Evolutionary conservation across 2,888 invertebrate genomes (phyloP).

Genomic region (Diadromus collaris): DNA sequence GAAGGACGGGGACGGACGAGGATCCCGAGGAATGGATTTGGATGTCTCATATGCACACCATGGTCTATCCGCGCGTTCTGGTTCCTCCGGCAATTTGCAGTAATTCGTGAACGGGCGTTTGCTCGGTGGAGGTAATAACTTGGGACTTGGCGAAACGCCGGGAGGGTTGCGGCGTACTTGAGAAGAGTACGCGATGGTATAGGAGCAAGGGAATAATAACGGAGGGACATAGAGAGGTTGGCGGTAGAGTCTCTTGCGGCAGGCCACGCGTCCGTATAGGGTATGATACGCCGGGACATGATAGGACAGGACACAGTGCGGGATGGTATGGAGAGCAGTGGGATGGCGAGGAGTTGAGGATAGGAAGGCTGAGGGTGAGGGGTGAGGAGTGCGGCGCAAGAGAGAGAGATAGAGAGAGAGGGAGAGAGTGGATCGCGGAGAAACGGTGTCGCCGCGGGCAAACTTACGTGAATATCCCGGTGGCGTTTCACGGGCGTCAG

Average conservation of each 20-base stretch:
- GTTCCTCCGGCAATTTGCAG: slow-evolving; percentile 63
- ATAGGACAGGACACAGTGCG: slow-evolving; percentile 69
- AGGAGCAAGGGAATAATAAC: slow-evolving; percentile 38
- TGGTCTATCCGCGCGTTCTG: slow-evolving; percentile 20
- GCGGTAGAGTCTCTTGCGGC: slow-evolving; percentile 51
- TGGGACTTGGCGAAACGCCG: slow-evolving; percentile 67
- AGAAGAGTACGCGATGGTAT: slow-evolving; percentile 14
- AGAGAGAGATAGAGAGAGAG: slow-evolving; percentile 26
- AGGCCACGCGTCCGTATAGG: slow-evolving; percentile 45
- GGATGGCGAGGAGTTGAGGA: slow-evolving; percentile 34
- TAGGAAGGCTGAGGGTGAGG: slow-evolving; percentile 33
- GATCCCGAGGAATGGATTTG: slow-evolving; percentile 39
- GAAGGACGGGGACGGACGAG: slow-evolving; percentile 37
- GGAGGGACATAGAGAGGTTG: slow-evolving; percentile 35
- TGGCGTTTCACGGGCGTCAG: slow-evolving; percentile 72
- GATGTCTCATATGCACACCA: background rate
- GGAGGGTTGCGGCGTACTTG: slow-evolving; percentile 52
- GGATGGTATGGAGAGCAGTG: slow-evolving; percentile 34
- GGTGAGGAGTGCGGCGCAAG: too few relatives aligned
- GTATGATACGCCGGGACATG: slow-evolving; percentile 68
- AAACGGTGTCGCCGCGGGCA: slow-evolving; percentile 73
- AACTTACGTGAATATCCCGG: slow-evolving; percentile 72
- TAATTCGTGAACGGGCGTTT: slow-evolving; percentile 57
- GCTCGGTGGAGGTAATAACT: slow-evolving; percentile 61
- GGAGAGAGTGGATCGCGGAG: slow-evolving; percentile 54